These are phyloP conservation scores for Stegodyphus dumicola DNA, from an alignment of 1,140 invertebrate genomes.

Conservation along the genomic window DNA sequence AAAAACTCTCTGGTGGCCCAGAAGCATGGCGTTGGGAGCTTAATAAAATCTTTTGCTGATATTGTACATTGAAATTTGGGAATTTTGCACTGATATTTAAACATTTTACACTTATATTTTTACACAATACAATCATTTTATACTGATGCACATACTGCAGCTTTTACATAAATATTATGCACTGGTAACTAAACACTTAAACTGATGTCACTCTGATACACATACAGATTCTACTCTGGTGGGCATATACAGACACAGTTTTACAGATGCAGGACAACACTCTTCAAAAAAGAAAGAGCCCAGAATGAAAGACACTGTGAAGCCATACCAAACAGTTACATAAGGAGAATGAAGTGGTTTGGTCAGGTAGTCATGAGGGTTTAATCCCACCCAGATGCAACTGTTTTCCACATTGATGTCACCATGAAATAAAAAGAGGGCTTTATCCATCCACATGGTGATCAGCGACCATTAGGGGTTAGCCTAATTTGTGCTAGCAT, in stretches of 20 bases:
- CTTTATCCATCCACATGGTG: background rate
- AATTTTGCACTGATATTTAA: background rate
- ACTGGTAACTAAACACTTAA: too few relatives aligned
- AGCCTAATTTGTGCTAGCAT: background rate
- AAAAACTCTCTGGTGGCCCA: too few relatives aligned
- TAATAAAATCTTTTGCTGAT: background rate
- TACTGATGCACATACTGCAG: too few relatives aligned
- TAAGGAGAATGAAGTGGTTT: background rate
- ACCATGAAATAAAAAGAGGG: background rate
- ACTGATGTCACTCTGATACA: too few relatives aligned
- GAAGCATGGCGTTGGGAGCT: too few relatives aligned
- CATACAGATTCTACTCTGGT: too few relatives aligned
- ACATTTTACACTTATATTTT: too few relatives aligned
- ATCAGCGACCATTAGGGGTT: background rate
- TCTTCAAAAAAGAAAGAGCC: background rate
- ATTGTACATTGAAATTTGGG: background rate
- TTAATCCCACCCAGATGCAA: background rate
- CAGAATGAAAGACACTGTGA: background rate
- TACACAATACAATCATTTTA: too few relatives aligned
- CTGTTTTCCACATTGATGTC: background rate
- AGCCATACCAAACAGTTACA: background rate
- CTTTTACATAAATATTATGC: too few relatives aligned
- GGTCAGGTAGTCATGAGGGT: background rate
- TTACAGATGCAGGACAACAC: background rate
- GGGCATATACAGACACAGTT: background rate